Base-by-base conservation (phyloP, 2,888 invertebrate species). In the Geotrupes spiniger region DNA sequence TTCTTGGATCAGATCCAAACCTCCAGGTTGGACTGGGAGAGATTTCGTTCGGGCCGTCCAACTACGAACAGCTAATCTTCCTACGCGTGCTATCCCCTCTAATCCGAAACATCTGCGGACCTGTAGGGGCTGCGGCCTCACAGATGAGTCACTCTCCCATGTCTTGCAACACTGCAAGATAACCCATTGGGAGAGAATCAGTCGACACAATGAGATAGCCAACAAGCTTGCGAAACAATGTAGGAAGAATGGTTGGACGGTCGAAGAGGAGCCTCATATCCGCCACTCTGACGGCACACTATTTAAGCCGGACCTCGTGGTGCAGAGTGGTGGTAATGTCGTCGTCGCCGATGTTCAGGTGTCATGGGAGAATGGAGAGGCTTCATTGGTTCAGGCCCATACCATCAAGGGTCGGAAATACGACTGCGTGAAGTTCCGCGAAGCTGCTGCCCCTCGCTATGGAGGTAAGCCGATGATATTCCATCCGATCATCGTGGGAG, bases 261-360 rank as follows among this genome's bases (percentile, higher is more conserved):
- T 51, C 2, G 54, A 54, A 21, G 54, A 52, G 11, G 63, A 63
- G 43, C 61, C 60, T 0, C 49, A 54, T 15, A 41, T 62, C 8
- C 37, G 53, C 1, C 49, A 53, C 36, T 4, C 4, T 3, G 21
- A 21, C 6, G 21, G 21, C 4, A 21, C 21, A 21, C 21, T 21
- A 21, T 21, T 21, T 6, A 21, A 21, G 21, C 21, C 21, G 21
- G 21, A 21, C 21, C 21, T 21, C 21, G 6, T 21, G 4, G 6
- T 21, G 6, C 21, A 21, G 3, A 21, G 6, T 4, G 4, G 4
- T 6, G 21, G 6, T 21, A 6, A 21, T 4, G 21, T 21, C 21
- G 4, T 21, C 4, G 21, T 21, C 4, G 21, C 21, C 6, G 21
- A 21, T 6, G 21, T 21, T 4, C 21, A 21, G 21, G 21, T 21